phyloP scores from a whole-genome alignment of 2,797 vertebrate species.

The Oreonectes daqikongensis region DNA sequence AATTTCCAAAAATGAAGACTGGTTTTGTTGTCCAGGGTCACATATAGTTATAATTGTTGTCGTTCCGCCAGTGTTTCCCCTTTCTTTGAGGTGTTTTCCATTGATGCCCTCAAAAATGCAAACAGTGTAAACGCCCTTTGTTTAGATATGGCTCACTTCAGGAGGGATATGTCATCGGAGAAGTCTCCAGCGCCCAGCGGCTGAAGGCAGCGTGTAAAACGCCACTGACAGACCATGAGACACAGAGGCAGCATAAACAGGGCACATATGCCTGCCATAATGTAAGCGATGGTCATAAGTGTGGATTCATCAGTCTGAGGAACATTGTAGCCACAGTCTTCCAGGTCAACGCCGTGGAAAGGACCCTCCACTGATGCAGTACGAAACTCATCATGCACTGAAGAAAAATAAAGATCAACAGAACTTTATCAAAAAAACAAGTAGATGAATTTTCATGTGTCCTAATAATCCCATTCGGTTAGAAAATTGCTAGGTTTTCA shows the following conservation, averaged over 20 bases:
- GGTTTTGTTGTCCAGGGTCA: too few species aligned
- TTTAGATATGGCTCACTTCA: conserved; percentile 81
- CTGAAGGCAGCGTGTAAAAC: conserved; percentile 90
- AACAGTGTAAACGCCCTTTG: background rate
- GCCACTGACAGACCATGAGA: conserved; percentile 99
- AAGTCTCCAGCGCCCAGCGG: conserved; percentile 86
- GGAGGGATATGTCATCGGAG: conserved; percentile 94
- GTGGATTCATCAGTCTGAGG: conserved; percentile 97
- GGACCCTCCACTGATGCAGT: conserved; percentile 90
- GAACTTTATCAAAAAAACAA: background rate
- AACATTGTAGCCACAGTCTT: conserved; percentile 98
- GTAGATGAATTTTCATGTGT: background rate
- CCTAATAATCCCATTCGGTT: background rate
- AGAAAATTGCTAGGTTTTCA: too few species aligned
- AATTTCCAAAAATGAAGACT: too few species aligned
- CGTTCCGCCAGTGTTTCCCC: background rate
- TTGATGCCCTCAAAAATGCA: background rate
- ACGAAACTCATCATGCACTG: conserved; percentile 94
- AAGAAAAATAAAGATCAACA: background rate
- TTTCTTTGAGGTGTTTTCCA: background rate
- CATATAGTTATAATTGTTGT: background rate
- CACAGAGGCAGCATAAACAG: conserved; percentile 99
- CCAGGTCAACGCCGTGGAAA: conserved; percentile 86
- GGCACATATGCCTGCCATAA: conserved; percentile 98
- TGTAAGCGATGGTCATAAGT: conserved; percentile 97